Evolutionary conservation across 2,113 vertebrate genomes (phyloP).

Genomic region (Prochilodus magdalenae): DNA sequence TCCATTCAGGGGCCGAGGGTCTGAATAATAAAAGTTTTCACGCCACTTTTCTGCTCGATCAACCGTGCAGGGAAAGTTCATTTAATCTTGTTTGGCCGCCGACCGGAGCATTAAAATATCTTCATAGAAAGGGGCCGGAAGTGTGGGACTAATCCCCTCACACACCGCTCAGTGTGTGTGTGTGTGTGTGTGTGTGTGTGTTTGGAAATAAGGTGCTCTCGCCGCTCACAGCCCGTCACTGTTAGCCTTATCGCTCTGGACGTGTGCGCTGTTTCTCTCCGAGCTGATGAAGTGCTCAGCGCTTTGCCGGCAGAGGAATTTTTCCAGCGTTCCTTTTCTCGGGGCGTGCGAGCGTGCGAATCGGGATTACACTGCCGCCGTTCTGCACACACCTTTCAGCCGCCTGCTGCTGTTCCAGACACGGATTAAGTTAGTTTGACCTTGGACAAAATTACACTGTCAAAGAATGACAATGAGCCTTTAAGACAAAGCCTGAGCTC

Average conservation of each 20-base stretch:
- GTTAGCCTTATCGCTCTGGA: slow-evolving; percentile 24
- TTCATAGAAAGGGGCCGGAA: slow-evolving; percentile 5
- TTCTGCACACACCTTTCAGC: background rate
- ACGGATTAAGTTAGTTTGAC: background rate
- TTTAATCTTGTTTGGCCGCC: slow-evolving; percentile 23
- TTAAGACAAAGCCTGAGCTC: background rate
- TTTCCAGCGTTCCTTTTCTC: background rate
- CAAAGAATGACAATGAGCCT: background rate
- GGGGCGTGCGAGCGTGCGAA: slow-evolving; percentile 14
- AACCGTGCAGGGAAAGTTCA: slow-evolving; percentile 5
- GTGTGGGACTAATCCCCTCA: slow-evolving; percentile 33
- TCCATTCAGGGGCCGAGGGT: background rate
- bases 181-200: slow-evolving; percentile 40
- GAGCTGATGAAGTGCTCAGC: slow-evolving; percentile 2
- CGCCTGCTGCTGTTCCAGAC: background rate
- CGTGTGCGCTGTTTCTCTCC: background rate
- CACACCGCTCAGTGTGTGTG: slow-evolving; percentile 23
- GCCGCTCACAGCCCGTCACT: background rate
- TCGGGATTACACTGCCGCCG: background rate
- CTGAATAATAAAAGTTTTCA: slow-evolving; percentile 26
- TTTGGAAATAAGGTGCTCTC: slow-evolving; percentile 3
- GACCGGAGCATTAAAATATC: slow-evolving; percentile 13
- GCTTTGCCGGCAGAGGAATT: background rate
- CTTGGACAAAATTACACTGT: background rate
- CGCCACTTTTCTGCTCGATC: slow-evolving; percentile 8